Evolutionary conservation across 2,797 vertebrate genomes (phyloP), one percentile per base, ranked within the genome.

Genomic region (Pygocentrus nattereri): DNA sequence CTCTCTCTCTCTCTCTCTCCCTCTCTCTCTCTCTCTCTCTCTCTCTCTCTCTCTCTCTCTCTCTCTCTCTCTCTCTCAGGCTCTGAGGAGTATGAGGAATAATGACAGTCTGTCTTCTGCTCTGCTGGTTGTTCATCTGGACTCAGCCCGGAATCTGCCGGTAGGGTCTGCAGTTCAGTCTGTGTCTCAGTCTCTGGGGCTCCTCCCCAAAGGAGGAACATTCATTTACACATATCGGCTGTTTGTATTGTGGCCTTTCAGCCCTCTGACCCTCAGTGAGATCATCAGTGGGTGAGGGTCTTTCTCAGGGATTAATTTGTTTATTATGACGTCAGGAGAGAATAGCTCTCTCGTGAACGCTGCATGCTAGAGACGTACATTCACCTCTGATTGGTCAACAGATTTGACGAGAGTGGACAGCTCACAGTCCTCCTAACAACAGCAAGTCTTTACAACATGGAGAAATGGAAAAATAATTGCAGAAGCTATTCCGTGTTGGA

Each of bases 41-140:
- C n/a, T 11, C 12, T 47, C n/a, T 67, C 67, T 25, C 41, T 23
- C 38, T 47, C 67, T 23, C 13, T 65, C 10, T 47, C n/a, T 54
- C 7, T 80, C n/a, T 34, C 27, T 50, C 30, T 30, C 59, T 69
- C 80, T 73, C 71, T 77, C 80, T 84, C 85, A 99, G 98, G 97
- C 96, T 82, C 92, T 98, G 81, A 91, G 92, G 71, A 96, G 93
- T 73, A 95, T 99, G 83, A 96, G 94, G 56, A 96, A 97, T 77
- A 97, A 98, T 89, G 96, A 98, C 12, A 97, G 97, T 16, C 94
- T 99, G 62, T 98, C 98, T 1, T 97, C 98, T 79, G 97, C 97
- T 0, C 92, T 99, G 91, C 95, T 99, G 50, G 94, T 99, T 83
- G 92, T 98, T 61, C 96, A 97, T 87, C 90, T 99, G 92, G 98